A percentile compares a stretch with the other conserved stretches of the same genome.
Conservation (phyloP, 2,113 vertebrate species). For the Lutjanus erythropterus region DNA sequence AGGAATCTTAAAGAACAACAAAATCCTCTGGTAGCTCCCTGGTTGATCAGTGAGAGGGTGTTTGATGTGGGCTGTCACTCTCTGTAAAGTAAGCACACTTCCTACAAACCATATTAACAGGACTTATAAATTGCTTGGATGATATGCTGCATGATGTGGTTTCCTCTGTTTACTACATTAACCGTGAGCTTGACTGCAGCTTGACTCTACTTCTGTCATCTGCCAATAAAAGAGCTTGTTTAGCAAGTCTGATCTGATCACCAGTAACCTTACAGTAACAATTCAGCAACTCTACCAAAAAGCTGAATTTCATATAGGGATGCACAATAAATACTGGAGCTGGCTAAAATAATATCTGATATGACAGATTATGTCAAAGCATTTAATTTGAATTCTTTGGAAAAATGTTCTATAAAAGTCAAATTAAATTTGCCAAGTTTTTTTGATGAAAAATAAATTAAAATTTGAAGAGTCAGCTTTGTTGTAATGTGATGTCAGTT, state of each 20-base stretch:
- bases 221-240: constrained; percentile 26
- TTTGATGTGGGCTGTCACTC: constrained; percentile 12
- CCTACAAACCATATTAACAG: constrained; percentile 2
- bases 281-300: neutral
- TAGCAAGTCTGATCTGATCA: constrained; percentile 24
- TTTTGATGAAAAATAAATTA: too few species aligned
- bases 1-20: too few species aligned
- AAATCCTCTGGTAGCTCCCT: neutral
- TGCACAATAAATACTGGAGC: too few species aligned
- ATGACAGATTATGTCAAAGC: too few species aligned
- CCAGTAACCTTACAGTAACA: neutral
- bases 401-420: too few species aligned
- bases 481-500: too few species aligned
- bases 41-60: neutral
- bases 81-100: constrained; percentile 38
- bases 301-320: too few species aligned
- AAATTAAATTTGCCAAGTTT: too few species aligned
- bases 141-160: constrained; percentile 46
- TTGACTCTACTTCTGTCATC: constrained; percentile 31
- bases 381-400: too few species aligned
- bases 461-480: too few species aligned
- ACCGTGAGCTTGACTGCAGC: constrained; percentile 19
- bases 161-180: neutral
- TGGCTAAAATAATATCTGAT: too few species aligned
- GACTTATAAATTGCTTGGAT: constrained; percentile 27